Evolutionary conservation across 2,888 invertebrate genomes (phyloP).

Genomic region (Eupithecia subfuscata): DNA sequence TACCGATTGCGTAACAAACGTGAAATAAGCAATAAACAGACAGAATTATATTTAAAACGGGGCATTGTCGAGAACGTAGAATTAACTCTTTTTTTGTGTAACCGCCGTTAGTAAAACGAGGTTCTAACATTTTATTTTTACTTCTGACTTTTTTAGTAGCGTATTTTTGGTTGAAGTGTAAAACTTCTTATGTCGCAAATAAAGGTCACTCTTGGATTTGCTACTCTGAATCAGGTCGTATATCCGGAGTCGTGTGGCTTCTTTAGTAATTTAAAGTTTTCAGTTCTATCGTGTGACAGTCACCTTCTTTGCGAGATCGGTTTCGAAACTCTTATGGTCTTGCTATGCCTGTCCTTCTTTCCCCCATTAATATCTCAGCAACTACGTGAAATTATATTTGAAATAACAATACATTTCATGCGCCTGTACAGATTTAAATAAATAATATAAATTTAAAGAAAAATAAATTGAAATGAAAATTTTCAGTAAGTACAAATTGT

Average conservation of each 20-base stretch:
- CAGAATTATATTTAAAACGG: slow-evolving; percentile 44
- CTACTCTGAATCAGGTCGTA: neutral
- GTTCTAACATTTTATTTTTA: neutral
- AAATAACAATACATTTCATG: too few species aligned
- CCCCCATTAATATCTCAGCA: too few species aligned
- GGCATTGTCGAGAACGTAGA: slow-evolving; percentile 36
- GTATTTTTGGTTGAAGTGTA: neutral
- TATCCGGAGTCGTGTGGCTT: neutral
- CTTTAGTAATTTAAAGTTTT: too few species aligned
- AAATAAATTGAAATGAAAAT: too few species aligned
- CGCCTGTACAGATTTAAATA: too few species aligned
- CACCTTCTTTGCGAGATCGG: too few species aligned
- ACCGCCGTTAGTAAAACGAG: neutral
- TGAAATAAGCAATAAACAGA: slow-evolving; percentile 45
- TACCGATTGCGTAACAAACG: slow-evolving; percentile 44
- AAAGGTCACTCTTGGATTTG: neutral
- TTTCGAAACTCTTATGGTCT: too few species aligned
- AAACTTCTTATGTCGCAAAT: neutral
- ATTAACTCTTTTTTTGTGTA: slow-evolving; percentile 18
- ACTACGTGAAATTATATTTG: too few species aligned
- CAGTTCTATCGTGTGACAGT: too few species aligned
- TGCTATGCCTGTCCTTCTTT: too few species aligned
- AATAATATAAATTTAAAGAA: too few species aligned
- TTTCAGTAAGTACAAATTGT: too few species aligned
- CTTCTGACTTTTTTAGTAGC: neutral